A percentile compares a stretch with the other conserved stretches of the same genome.
phyloP scores from a whole-genome alignment of 2,113 vertebrate genomes.

The Pipra filicauda region DNA sequence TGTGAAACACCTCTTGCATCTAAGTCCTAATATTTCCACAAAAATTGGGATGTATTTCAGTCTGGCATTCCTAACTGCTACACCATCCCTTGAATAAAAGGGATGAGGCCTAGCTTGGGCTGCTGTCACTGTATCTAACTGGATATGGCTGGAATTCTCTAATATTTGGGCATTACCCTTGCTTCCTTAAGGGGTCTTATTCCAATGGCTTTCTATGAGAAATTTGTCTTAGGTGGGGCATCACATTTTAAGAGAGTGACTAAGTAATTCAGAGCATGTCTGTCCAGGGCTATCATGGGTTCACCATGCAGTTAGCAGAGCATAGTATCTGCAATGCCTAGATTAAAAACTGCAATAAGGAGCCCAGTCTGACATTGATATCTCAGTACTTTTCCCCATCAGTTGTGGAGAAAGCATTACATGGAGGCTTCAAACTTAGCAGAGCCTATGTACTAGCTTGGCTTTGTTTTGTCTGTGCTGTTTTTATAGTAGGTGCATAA shows the following conservation, averaged over 20 bases:
- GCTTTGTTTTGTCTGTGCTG: neutral
- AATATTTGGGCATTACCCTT: rapidly evolving
- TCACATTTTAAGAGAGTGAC: neutral
- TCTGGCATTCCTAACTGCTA: neutral
- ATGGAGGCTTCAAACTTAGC: neutral
- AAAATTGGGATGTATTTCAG: neutral
- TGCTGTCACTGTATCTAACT: neutral
- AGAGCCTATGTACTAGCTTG: neutral
- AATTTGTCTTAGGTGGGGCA: neutral
- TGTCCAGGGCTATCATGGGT: neutral
- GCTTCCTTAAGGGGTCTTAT: neutral
- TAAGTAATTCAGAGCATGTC: neutral
- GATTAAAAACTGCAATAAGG: neutral
- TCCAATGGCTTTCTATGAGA: neutral
- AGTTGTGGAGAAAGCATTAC: neutral
- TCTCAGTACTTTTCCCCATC: neutral
- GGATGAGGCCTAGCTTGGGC: neutral
- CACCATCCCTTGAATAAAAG: neutral
- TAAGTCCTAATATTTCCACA: neutral
- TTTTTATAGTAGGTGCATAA: neutral
- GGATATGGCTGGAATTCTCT: neutral
- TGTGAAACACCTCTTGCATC: neutral
- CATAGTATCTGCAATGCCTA: neutral
- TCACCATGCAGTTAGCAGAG: neutral
- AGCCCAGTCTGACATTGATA: neutral